phyloP scores from a whole-genome alignment of 2,797 vertebrate genomes.

The Pantherophis alleghaniensis region DNA sequence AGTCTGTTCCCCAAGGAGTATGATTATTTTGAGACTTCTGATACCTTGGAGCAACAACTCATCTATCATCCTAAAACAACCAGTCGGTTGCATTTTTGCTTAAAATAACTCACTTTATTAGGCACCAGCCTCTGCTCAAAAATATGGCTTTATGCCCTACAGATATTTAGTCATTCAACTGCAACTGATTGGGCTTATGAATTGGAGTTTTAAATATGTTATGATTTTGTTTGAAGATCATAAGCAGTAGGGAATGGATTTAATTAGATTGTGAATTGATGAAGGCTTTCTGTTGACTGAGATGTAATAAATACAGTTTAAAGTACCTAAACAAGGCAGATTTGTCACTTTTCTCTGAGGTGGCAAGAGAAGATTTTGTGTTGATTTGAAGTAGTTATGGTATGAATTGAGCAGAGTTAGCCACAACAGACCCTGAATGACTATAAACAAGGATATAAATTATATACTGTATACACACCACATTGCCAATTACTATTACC shows the following conservation, averaged over 20 bases:
- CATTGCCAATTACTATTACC: background rate
- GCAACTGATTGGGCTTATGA: conserved; percentile 49
- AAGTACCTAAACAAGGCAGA: conserved; percentile 56
- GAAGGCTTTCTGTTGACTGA: conserved; percentile 36
- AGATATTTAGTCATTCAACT: conserved; percentile 53
- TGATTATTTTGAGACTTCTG: conserved; percentile 33
- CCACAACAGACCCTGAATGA: background rate
- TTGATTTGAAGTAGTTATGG: conserved; percentile 52
- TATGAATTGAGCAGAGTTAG: conserved; percentile 34
- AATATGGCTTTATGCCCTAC: conserved; percentile 41
- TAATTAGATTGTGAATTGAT: conserved; percentile 59
- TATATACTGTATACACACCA: background rate
- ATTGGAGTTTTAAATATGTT: conserved; percentile 50
- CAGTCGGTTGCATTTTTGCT: conserved; percentile 39
- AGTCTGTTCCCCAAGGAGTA: conserved; percentile 28
- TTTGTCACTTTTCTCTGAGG: conserved; percentile 50
- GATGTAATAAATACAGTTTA: conserved; percentile 58
- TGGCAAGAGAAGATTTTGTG: conserved; percentile 29
- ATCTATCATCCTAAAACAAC: conserved; percentile 34
- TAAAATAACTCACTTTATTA: conserved; percentile 54
- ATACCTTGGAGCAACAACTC: conserved; percentile 28
- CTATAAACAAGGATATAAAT: conserved; percentile 6
- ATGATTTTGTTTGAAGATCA: conserved; percentile 54
- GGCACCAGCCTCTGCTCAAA: background rate
- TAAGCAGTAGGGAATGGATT: conserved; percentile 53